Evolutionary conservation across 2,797 vertebrate genomes (phyloP).

Genomic region (Danio aesculapii): DNA sequence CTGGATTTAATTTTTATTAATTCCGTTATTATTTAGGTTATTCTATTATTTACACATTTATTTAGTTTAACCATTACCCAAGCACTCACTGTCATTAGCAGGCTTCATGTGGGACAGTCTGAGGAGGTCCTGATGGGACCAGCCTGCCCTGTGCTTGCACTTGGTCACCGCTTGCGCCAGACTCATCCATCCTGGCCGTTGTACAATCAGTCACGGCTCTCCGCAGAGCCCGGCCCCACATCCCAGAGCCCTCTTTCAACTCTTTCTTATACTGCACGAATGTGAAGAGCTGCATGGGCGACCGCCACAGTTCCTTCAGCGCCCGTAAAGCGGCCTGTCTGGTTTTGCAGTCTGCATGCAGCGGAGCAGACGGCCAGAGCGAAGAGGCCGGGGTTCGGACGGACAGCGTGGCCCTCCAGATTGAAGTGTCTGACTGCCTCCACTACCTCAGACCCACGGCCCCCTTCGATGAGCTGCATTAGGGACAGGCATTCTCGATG

Average conservation of each 20-base stretch:
- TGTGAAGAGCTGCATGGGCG: slow-evolving; percentile 88
- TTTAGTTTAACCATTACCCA: too few species aligned
- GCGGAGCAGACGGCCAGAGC: slow-evolving; percentile 92
- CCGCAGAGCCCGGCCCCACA: slow-evolving; percentile 94
- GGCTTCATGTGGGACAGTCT: slow-evolving; percentile 93
- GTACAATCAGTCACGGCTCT: slow-evolving; percentile 94
- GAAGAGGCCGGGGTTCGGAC: slow-evolving; percentile 83
- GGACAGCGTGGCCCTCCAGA: slow-evolving; percentile 80
- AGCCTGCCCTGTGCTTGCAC: slow-evolving; percentile 91
- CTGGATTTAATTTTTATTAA: too few species aligned
- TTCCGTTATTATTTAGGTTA: too few species aligned
- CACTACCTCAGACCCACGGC: slow-evolving; percentile 86
- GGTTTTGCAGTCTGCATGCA: slow-evolving; percentile 86
- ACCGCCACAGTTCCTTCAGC: slow-evolving; percentile 86
- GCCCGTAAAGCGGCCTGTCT: slow-evolving; percentile 89
- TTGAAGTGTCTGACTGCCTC: slow-evolving; percentile 86
- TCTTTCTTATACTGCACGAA: slow-evolving; percentile 96
- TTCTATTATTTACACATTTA: neutral
- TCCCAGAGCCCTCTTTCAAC: slow-evolving; percentile 90
- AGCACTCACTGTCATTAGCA: slow-evolving; percentile 85
- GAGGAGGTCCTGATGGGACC: slow-evolving; percentile 95
- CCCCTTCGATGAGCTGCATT: slow-evolving; percentile 86
- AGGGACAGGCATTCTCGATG: slow-evolving; percentile 80
- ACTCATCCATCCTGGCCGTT: slow-evolving; percentile 87
- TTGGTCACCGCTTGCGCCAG: slow-evolving; percentile 89